These are phyloP conservation scores for Anhinga rufa DNA, from an alignment of 2,113 vertebrate species.

Conservation along the genomic window DNA sequence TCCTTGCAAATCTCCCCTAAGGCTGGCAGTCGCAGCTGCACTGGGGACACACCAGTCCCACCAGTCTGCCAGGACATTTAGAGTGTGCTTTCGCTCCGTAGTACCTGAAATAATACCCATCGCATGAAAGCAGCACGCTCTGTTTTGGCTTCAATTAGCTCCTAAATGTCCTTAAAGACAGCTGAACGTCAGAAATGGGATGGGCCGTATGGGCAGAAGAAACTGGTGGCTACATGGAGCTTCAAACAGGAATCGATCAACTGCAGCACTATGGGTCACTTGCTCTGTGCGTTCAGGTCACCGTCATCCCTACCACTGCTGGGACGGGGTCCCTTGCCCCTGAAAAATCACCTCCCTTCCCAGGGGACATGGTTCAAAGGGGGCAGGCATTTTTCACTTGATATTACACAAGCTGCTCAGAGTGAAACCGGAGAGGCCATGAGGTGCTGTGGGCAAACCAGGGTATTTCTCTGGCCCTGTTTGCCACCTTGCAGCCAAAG, in stretches of 20 bases:
- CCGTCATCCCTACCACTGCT: not conserved
- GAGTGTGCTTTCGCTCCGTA: not conserved
- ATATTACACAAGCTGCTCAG: not conserved
- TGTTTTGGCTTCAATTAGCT: not conserved
- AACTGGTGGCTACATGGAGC: not conserved
- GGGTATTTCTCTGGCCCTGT: not conserved
- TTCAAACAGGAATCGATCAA: not conserved
- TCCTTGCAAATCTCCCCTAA: not conserved
- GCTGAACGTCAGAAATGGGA: not conserved
- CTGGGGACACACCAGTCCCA: not conserved
- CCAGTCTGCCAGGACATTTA: accelerated
- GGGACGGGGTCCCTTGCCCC: accelerated
- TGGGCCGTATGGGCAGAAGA: not conserved
- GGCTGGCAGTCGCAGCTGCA: accelerated
- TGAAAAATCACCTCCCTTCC: not conserved
- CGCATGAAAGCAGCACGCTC: not conserved
- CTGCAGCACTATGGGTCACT: not conserved
- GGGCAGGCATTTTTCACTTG: not conserved
- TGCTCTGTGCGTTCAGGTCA: not conserved
- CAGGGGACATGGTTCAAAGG: not conserved
- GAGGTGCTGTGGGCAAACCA: not conserved
- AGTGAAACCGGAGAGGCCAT: not conserved
- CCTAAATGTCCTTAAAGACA: not conserved
- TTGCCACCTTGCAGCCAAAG: not conserved
- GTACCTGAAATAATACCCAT: not conserved